These are phyloP conservation scores for Apotomis capreana DNA, from an alignment of 2,888 invertebrate genomes.

Conservation along the genomic window DNA sequence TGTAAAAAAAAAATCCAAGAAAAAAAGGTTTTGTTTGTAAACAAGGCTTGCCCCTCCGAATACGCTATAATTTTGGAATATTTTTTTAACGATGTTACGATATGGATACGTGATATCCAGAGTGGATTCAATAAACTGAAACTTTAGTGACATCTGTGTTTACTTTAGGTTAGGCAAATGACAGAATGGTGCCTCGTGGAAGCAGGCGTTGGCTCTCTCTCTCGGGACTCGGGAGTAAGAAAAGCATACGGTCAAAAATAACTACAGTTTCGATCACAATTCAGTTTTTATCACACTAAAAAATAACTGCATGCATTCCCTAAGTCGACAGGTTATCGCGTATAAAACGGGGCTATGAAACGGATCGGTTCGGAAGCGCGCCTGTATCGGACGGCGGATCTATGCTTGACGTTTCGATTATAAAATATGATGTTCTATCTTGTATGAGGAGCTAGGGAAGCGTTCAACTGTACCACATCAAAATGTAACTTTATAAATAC, in stretches of 20 bases:
- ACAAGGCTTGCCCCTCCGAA: no score
- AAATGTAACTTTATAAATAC: not conserved
- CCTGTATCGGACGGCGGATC: slow-evolving; percentile 4
- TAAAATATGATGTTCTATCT: slow-evolving; percentile 1
- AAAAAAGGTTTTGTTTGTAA: no score
- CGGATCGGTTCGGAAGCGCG: slow-evolving; percentile 5
- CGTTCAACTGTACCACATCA: not conserved
- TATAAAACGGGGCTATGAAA: slow-evolving; percentile 22
- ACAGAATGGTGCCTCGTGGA: slow-evolving; percentile 5
- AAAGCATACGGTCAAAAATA: no score
- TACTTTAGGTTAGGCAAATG: not conserved
- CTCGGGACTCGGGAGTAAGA: no score
- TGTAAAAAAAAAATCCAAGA: no score
- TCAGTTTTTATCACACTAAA: no score
- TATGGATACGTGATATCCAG: no score
- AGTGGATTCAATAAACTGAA: not conserved
- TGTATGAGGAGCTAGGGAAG: not conserved
- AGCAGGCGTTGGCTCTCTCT: not conserved
- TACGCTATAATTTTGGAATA: no score
- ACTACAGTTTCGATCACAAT: no score
- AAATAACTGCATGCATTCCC: no score
- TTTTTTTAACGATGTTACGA: no score
- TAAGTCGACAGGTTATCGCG: not conserved
- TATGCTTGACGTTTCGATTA: slow-evolving; percentile 16
- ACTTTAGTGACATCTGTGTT: not conserved